Base-by-base conservation (phyloP, 2,113 vertebrate genomes). In the Archocentrus centrarchus region DNA sequence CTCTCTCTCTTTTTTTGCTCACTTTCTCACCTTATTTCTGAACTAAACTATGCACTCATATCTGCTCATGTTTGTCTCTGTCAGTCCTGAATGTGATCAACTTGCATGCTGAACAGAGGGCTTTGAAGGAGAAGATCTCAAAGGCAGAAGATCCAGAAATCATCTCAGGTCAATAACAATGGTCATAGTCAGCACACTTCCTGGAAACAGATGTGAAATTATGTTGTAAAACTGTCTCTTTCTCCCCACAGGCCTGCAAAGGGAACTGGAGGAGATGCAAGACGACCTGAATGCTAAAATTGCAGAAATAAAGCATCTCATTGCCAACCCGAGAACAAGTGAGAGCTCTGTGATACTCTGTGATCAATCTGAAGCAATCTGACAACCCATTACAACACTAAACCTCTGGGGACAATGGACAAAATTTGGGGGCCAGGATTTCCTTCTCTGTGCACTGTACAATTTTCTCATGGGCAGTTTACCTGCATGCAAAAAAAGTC, bases 1-100 rank as follows among this genome's bases (percentile, higher is more conserved):
- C 6, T 53, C 7, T 35, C 32, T n/a, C 3, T 57, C 1, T 57
- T 57, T 32, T 32, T 35, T 62, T n/a, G 10, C 20, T 60, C 59
- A 60, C 13, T 30, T 60, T 27, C 59, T 63, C 32, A n/a, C 18
- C 11, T 63, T 37, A 39, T 14, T 63, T 37, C 61, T 35, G 3
- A 37, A 18, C 60, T 62, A 37, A 62, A n/a, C 39, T 63, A 2
- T 73, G 8, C 17, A 14, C 2, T 64, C 17, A 22, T 41, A 6
- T 50, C n/a, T 17, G 32, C 22, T 63, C 2, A 14, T 62, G 15
- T 61, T 41, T 58, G 3, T 81, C 37, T 79, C 37, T 14, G 9
- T 75, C 58, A 94, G 92, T 86, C 79, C 39, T 91, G 30, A 77
- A 1, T 0, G 4, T 92, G 20, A 35, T 87, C 30, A 83, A 79